Evolutionary conservation across 2,113 vertebrate species (phyloP), one percentile per base, ranked within the genome.

Genomic region (Gymnarchus niloticus): DNA sequence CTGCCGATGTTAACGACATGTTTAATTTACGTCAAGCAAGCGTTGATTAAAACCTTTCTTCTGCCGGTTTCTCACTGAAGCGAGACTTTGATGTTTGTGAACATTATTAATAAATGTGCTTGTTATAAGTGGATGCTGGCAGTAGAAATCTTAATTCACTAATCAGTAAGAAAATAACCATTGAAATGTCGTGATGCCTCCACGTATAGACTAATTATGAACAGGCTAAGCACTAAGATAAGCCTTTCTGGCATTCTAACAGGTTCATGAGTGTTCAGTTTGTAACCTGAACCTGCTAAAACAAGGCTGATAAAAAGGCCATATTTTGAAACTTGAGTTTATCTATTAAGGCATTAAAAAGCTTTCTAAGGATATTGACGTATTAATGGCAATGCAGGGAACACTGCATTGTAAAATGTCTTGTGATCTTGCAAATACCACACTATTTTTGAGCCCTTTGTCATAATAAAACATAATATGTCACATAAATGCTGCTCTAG

Each of bases 81-180:
- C 33, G 6, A 54, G 5, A 84, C 19, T 10, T 25, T 51, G 83
- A 54, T 84, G 46, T 51, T 61, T 84, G 44, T 48, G 56, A 33
- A 12, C 57, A 21, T 65, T 84, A 7, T 59, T 84, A 44, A 80
- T 80, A 80, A n/a, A 65, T 69, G 51, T 44, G 6, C 28, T 33
- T 56, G 28, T 69, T 65, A 65, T 69, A 41, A 28, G 25, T 84
- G n/a, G 56, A 61, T 12, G 17, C 21, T 49, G 57, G 56, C 14
- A 10, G 76, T 5, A 46, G 9, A 59, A 48, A 83, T 17, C 46
- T 23, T 59, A 61, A 59, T 41, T 56, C 12, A 65, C 46, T 84
- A 59, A 84, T 59, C n/a, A 84, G 57, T 65, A 49, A 59, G 3
- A 84, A 46, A 56, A 52, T 56, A 83, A 83, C 41, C 14, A 65